Evolutionary conservation across 2,797 vertebrate species (phyloP), one percentile per base, ranked within the genome.

Genomic region (Sciurus carolinensis): DNA sequence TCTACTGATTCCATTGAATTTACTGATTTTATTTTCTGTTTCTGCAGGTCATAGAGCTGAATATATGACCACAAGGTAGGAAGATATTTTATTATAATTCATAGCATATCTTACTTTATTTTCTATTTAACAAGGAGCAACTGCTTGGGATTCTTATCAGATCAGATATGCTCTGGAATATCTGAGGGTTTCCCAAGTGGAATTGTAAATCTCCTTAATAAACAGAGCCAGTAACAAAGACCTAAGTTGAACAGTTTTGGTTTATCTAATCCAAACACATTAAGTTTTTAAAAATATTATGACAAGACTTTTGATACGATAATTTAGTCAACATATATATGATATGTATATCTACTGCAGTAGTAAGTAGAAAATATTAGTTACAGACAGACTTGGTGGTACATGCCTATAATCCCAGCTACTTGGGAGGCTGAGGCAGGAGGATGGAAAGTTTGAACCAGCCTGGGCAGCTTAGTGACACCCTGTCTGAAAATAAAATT

Each of bases 61-160:
- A 98, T 99, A 99, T 98, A 99, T 99, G 99, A 99, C 99, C 97
- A 99, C 99, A 98, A 99, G 99, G 99, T 99, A 99, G 98, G 98
- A 94, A 88, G 52, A 91, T 69, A 42, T 59, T 95, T 95, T 67
- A 67, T 94, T 30, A 4, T 96, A 69, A 75, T 57, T 91, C 36
- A 52, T 39, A 22, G 44, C 30, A 4, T 62, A 4, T 83, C 57
- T 86, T 18, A 14, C 64, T 83, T 83, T 79, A 66, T 96, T 97
- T 98, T 44, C 47, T 47, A 33, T 64, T 95, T 96, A 83, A 82
- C 73, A 50, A 90, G 64, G 95, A 52, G 15, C 76, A 96, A 83
- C 44, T 50, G 66, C n/a, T 94, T 66, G 57, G 50, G 54, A 9
- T 82, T 92, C 90, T 94, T 67, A 57, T 52, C 64, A 93, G 88